Conservation (phyloP, 2,113 vertebrate species). For the Anguilla rostrata region DNA sequence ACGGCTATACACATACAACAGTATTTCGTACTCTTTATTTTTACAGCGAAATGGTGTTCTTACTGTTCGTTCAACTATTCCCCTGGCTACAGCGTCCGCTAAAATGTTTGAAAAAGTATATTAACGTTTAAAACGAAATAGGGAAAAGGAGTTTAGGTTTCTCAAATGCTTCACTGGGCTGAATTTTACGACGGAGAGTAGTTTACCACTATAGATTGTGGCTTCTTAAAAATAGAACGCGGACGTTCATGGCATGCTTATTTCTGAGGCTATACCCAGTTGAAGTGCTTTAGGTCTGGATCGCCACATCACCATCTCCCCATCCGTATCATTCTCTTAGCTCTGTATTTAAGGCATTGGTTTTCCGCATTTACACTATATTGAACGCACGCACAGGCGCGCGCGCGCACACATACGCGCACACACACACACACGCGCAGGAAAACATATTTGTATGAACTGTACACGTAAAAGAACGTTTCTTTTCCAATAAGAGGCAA, state of each 20-base stretch:
- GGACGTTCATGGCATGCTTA: constrained; percentile 47
- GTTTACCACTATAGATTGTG: neutral
- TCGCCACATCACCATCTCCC: constrained; percentile 28
- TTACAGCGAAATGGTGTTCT: too few species aligned
- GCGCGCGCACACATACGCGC: neutral
- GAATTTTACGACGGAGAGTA: neutral
- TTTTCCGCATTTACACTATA: constrained; percentile 13
- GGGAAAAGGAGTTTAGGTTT: neutral
- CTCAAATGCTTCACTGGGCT: neutral
- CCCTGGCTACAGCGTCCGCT: too few species aligned
- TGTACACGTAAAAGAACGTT: neutral
- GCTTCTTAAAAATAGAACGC: constrained; percentile 38
- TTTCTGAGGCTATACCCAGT: constrained; percentile 8
- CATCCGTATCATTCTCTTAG: constrained; percentile 14
- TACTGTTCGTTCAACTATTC: too few species aligned
- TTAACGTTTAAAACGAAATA: neutral
- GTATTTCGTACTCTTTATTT: too few species aligned
- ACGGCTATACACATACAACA: neutral
- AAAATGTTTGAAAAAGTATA: neutral
- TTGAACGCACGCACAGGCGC: neutral
- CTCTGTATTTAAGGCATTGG: constrained; percentile 21
- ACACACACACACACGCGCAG: neutral
- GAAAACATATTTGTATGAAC: neutral
- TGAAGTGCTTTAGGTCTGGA: constrained; percentile 52
- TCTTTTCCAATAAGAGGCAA: neutral